Percentiles rank a stretch among this genome's conserved stretches.
Conservation (phyloP, 92 coral and sea anemone genomes). For the Metridium senile region DNA sequence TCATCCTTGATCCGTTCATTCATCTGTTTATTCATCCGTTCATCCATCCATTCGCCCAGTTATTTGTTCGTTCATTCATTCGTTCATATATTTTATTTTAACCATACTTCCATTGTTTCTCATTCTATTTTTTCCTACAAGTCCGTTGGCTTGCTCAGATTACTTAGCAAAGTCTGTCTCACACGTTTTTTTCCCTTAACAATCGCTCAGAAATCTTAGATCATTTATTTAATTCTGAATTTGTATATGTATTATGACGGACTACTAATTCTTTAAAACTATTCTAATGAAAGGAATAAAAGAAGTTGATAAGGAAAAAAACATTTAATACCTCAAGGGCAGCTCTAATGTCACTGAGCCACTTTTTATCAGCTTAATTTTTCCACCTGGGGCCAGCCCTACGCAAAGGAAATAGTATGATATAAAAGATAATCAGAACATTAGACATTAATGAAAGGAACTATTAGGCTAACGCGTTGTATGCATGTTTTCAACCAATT, state of each 20-base stretch:
- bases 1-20: background rate
- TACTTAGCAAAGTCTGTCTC: background rate
- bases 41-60: too few species aligned
- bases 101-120: background rate
- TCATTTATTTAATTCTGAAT: too few species aligned
- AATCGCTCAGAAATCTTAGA: too few species aligned
- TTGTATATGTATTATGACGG: too few species aligned
- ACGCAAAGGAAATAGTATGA: background rate
- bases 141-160: background rate
- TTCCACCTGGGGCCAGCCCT: constrained; percentile 99
- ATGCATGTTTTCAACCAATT: too few species aligned
- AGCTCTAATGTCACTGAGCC: constrained; percentile 81
- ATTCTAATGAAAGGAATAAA: too few species aligned
- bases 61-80: background rate
- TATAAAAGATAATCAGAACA: background rate
- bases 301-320: too few species aligned
- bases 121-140: background rate
- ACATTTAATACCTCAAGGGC: constrained; percentile 78
- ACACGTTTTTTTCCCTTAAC: background rate
- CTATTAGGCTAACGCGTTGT: too few species aligned
- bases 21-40: too few species aligned
- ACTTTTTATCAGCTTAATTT: constrained; percentile 88
- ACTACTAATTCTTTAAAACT: too few species aligned
- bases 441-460: background rate
- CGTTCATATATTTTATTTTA: too few species aligned